Evolutionary conservation across 1,140 invertebrate genomes (phyloP).

Genomic region (Anadara kagoshimensis): DNA sequence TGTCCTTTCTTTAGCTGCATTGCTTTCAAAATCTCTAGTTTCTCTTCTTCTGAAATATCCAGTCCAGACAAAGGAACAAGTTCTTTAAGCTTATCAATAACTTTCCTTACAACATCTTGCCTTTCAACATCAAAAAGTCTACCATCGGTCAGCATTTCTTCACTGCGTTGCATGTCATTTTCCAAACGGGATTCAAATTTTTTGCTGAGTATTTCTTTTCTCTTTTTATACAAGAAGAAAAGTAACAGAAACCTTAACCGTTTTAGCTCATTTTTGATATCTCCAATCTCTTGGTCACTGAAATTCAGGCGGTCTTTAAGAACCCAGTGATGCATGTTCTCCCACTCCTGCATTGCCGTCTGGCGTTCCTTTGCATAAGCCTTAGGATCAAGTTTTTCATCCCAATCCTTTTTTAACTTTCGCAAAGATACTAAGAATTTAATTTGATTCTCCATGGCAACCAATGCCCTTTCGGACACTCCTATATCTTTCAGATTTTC

Average conservation of each 20-base stretch:
- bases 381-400: neutral
- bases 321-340: slow-evolving; percentile 12
- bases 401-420: neutral
- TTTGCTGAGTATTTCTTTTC: neutral
- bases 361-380: neutral
- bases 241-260: neutral
- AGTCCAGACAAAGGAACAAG: slow-evolving; percentile 56
- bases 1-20: slow-evolving; percentile 79
- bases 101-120: slow-evolving; percentile 25
- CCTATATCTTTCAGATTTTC: neutral
- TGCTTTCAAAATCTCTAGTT: slow-evolving; percentile 78
- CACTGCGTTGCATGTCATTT: neutral
- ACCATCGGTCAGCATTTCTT: slow-evolving; percentile 7
- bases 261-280: slow-evolving; percentile 26
- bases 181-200: neutral
- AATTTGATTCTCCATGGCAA: slow-evolving; percentile 21
- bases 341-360: neutral
- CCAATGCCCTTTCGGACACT: slow-evolving; percentile 7
- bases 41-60: slow-evolving; percentile 76
- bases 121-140: slow-evolving; percentile 18
- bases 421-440: slow-evolving; percentile 5
- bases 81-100: slow-evolving; percentile 41
- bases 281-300: slow-evolving; percentile 29
- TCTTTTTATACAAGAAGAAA: neutral
- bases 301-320: slow-evolving; percentile 7